Evolutionary conservation across 1,140 invertebrate genomes (phyloP).

Genomic region (Homarus americanus): DNA sequence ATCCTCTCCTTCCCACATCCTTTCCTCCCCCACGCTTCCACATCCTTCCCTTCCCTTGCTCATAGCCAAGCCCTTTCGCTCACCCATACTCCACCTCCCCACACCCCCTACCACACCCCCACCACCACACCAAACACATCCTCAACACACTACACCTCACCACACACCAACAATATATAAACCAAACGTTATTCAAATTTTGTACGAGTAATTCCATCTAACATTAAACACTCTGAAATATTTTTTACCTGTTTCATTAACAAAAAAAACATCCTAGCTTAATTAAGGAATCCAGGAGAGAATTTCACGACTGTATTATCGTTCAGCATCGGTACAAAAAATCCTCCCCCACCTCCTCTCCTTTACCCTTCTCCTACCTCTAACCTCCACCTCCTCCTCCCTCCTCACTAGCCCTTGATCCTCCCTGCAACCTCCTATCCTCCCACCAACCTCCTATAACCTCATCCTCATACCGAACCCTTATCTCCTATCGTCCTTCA

Average conservation of each 20-base stretch:
- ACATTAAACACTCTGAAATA: too few species aligned
- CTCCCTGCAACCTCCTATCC: not conserved
- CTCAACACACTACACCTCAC: too few species aligned
- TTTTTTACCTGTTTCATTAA: too few species aligned
- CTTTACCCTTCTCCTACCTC: not conserved
- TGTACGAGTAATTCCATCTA: too few species aligned
- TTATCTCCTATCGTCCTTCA: not conserved
- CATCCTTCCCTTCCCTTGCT: not conserved
- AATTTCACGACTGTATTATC: too few species aligned
- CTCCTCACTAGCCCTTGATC: too few species aligned
- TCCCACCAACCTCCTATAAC: not conserved
- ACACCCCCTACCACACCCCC: not conserved
- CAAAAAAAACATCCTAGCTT: too few species aligned
- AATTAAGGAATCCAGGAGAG: too few species aligned
- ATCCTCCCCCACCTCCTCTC: not conserved
- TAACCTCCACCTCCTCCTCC: too few species aligned
- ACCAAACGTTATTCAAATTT: too few species aligned
- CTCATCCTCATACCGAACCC: not conserved
- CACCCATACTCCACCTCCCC: not conserved
- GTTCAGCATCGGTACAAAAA: too few species aligned
- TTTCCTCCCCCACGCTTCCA: not conserved
- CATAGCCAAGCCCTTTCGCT: not conserved
- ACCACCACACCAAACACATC: not conserved
- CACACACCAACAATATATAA: too few species aligned
- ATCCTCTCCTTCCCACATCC: not conserved